Evolutionary conservation across 2,888 invertebrate species (phyloP), one percentile per base, ranked within the genome.

Genomic region (Nemapogon koenigi): DNA sequence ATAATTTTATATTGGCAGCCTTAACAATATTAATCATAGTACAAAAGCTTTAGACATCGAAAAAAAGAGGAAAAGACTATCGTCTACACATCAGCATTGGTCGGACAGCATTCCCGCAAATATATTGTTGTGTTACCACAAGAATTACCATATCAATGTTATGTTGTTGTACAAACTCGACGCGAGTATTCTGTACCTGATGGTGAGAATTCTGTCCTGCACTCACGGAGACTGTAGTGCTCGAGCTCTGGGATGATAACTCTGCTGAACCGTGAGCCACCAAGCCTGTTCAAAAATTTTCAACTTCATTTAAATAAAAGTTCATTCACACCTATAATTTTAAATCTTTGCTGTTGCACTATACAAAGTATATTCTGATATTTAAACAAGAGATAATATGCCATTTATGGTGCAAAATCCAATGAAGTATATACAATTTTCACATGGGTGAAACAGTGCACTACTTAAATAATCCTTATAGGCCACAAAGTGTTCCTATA

Each of bases 151-250:
- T 75, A 71, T 78, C 76, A 66, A 75, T 71, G 69, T 67, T 76
- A 76, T 79, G 80, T 69, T 80, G 78, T 66, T 75, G 73, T 60
- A 79, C 68, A 75, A 78, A 76, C 56, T 76, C 78, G 62, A 79
- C 72, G 70, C 78, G 75, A 47, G 66, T 75, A 69, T 64, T 78
- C 72, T 79, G 70, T 73, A 78, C 78, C 71, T 80, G 78, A 59
- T 78, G 79, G 39, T 71, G 75, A 49, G 79, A 52, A 43, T 78
- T 44, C 44, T 63, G 66, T 46, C 58, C 53, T 37, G 59, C 43
- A 50, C 51, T 55, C 53, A 76, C 81, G 22, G 59, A 41, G 22
- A 51, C 45, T 4, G 58, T 38, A 30, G 55, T 60, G 26, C 55
- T 53, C 10, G 49, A 49, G 38, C 50, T 52, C 44, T 67, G 66